Base-by-base conservation (phyloP, 2,888 invertebrate genomes). In the Eulithis testata region DNA sequence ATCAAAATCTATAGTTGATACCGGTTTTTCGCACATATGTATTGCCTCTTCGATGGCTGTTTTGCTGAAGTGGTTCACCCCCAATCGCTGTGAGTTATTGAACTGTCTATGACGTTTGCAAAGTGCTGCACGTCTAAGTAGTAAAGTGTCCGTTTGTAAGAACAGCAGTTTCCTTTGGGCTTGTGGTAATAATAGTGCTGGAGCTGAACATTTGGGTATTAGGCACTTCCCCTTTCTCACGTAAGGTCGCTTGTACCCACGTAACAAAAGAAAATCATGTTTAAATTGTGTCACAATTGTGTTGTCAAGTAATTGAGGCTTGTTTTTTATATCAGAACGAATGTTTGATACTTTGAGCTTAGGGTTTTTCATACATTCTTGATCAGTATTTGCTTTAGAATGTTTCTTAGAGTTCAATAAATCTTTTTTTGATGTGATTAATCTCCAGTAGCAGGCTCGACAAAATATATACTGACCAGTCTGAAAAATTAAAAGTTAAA, bases 1-100 rank as follows among this genome's bases (percentile, higher is more conserved):
- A 47, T 60, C 54, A 47, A 60, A 60, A 54, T 60, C 53, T 21
- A 49, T 9, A 9, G 37, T 54, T 11, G 60, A 3, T 45, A 53
- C 37, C 9, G 36, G 47, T 21, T 37, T 60, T 47, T 60, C 60
- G 7, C 14, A 36, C 44, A 60, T 14, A 11, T 0, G 7, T 36
- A 60, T 11, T 3, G 44, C 36, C 8, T 52, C 60, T 45, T 60
- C 52, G 0, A 60, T 31, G 44, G 45, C 11, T 4, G 12, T 6
- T 14, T 52, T 60, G 11, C 5, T 52, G 36, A 60, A 60, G 11
- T 44, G 8, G 8, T 52, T 36, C 11, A 11, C 6, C 8, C 45
- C 45, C 6, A 11, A 45, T 4, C 8, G n/a, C 8, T 12, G 8
- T 14, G 31, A 44, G 0, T 60, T 27, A 11, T 37, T 21, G 11